These are phyloP conservation scores for Anthophora plumipes DNA, from an alignment of 2,888 invertebrate species.

Conservation along the genomic window DNA sequence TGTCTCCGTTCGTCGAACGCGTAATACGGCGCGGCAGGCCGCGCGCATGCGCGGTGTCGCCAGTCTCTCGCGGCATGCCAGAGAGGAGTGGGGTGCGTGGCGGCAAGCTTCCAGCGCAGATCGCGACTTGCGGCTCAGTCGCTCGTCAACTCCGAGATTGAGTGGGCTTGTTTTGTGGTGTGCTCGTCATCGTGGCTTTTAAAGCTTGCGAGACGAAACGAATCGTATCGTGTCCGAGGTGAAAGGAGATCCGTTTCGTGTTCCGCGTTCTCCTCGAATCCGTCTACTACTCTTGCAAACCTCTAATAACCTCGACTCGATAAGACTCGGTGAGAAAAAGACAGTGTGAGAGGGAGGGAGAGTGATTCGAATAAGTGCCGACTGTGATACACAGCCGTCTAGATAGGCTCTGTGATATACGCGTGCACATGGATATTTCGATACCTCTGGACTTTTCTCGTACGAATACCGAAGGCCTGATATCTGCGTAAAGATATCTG, in stretches of 20 bases:
- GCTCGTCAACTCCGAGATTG: slow-evolving; percentile 78
- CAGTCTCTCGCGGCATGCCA: slow-evolving; percentile 7
- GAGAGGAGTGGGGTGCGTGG: slow-evolving; percentile 57
- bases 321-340: slow-evolving; percentile 5
- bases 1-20: slow-evolving; percentile 51
- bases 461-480: slow-evolving; percentile 11
- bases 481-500: neutral
- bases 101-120: slow-evolving; percentile 74
- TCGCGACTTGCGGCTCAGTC: slow-evolving; percentile 77
- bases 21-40: slow-evolving; percentile 37
- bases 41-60: slow-evolving; percentile 32
- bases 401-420: slow-evolving; percentile 47
- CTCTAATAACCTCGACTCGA: slow-evolving; percentile 1
- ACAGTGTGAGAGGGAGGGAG: slow-evolving; percentile 3
- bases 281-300: neutral
- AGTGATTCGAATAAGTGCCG: slow-evolving; percentile 44
- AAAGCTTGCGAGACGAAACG: slow-evolving; percentile 7
- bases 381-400: slow-evolving; percentile 51
- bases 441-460: slow-evolving; percentile 26
- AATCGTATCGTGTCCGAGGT: slow-evolving; percentile 14
- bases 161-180: slow-evolving; percentile 56
- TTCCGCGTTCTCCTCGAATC: slow-evolving; percentile 32
- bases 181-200: neutral
- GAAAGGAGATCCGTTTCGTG: slow-evolving; percentile 39
- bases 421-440: slow-evolving; percentile 36